Evolutionary conservation across 2,113 vertebrate species (phyloP).

Genomic region (Plecotus auritus): DNA sequence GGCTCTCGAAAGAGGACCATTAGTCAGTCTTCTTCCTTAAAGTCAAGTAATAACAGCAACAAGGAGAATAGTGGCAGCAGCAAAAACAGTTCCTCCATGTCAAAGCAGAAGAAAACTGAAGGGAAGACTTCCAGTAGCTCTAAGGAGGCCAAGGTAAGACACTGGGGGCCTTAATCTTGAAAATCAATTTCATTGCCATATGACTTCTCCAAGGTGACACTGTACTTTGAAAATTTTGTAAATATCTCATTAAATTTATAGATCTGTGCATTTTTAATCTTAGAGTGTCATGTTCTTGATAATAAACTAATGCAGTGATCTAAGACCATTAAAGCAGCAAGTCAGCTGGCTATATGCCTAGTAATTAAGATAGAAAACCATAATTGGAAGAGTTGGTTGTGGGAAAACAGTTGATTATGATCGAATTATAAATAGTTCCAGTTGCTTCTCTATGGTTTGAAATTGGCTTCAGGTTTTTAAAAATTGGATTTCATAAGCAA

Average conservation of each 20-base stretch:
- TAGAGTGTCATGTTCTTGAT: neutral
- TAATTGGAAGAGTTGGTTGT: neutral
- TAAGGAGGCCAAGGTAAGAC: slow-evolving; percentile 90
- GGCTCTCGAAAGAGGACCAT: slow-evolving; percentile 91
- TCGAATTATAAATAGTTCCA: neutral
- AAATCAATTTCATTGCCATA: neutral
- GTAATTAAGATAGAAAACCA: neutral
- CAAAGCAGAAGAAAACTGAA: slow-evolving; percentile 93
- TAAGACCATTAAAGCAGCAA: neutral
- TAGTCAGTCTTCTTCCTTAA: slow-evolving; percentile 92
- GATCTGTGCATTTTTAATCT: neutral
- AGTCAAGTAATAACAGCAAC: slow-evolving; percentile 87
- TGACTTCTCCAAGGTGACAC: neutral
- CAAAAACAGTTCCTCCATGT: slow-evolving; percentile 84
- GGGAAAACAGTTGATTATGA: neutral
- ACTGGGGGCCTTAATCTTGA: neutral
- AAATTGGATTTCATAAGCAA: slow-evolving; percentile 23
- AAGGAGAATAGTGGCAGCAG: slow-evolving; percentile 88
- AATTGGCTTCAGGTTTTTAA: neutral
- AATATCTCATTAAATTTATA: neutral
- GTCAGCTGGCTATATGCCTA: neutral
- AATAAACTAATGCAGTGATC: neutral
- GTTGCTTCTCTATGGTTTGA: neutral
- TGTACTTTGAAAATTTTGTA: neutral
- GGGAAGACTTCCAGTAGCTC: slow-evolving; percentile 87